Evolutionary conservation across 2,113 vertebrate species (phyloP).

Genomic region (Nyctibius bracteatus): DNA sequence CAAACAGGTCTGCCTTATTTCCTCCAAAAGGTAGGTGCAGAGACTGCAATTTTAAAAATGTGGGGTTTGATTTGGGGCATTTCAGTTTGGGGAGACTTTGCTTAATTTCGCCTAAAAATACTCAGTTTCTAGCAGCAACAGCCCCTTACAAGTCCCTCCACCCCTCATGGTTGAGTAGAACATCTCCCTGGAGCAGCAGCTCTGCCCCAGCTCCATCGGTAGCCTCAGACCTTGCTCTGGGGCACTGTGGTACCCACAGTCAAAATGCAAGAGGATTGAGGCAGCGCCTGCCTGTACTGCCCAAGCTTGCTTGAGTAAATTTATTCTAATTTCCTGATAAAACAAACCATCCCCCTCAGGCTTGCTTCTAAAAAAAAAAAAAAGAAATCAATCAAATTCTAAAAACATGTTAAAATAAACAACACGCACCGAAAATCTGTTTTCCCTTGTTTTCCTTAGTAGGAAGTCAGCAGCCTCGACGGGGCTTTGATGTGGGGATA

Average conservation of each 20-base stretch:
- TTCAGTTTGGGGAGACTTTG: neutral
- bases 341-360: neutral
- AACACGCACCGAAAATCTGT: neutral
- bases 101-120: neutral
- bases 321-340: slow-evolving; percentile 10
- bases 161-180: neutral
- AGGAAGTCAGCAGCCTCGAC: slow-evolving; percentile 4
- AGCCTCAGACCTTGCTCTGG: neutral
- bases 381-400: neutral
- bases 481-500: slow-evolving; percentile 49
- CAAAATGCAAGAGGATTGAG: neutral
- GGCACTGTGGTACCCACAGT: neutral
- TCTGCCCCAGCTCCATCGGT: neutral
- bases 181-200: neutral
- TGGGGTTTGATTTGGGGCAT: neutral
- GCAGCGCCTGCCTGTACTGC: neutral
- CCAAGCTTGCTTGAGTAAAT: neutral
- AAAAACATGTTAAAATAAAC: neutral
- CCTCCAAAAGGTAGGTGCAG: neutral
- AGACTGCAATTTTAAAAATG: neutral
- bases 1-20: neutral
- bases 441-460: slow-evolving; percentile 31
- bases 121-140: neutral
- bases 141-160: neutral
- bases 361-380: neutral